phyloP scores from a whole-genome alignment of 2,888 invertebrate species.

The Melanostoma mellinum region DNA sequence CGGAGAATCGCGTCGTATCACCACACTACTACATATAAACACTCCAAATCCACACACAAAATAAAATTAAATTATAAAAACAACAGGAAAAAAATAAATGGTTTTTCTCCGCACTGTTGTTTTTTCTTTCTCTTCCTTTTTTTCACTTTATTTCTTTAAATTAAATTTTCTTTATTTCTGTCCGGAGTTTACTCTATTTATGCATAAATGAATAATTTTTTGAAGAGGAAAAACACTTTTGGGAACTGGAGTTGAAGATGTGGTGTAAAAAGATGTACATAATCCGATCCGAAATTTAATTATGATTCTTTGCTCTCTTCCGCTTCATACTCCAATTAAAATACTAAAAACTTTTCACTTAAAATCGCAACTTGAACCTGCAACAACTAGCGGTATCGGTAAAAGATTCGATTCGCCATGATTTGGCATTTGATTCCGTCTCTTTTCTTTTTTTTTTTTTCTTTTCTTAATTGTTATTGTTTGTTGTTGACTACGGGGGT shows the following conservation, averaged over 20 bases:
- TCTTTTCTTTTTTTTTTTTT: constrained; percentile 8
- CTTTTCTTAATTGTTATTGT: not conserved
- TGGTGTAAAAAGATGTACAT: constrained; percentile 11
- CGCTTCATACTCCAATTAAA: no score
- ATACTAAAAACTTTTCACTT: no score
- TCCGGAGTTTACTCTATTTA: constrained; percentile 11
- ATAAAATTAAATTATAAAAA: constrained; percentile 25
- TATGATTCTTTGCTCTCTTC: no score
- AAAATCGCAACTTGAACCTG: no score
- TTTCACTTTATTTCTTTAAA: constrained; percentile 7
- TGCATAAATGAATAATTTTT: constrained; percentile 1
- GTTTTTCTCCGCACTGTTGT: constrained; percentile 44
- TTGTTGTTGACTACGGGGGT: not conserved
- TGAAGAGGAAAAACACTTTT: constrained; percentile 12
- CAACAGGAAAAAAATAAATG: constrained; percentile 48
- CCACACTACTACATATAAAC: constrained; percentile 32
- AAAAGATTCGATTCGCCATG: no score
- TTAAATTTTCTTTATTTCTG: not conserved
- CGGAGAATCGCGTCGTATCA: constrained; percentile 61
- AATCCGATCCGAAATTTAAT: no score
- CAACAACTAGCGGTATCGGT: no score
- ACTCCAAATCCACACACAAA: constrained; percentile 48
- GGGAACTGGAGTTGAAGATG: not conserved
- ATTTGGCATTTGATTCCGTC: not conserved
- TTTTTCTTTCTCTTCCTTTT: constrained; percentile 15